phyloP scores from a whole-genome alignment of 35 echinoderm and acorn worm genomes.

The Heliocidaris tuberculata region DNA sequence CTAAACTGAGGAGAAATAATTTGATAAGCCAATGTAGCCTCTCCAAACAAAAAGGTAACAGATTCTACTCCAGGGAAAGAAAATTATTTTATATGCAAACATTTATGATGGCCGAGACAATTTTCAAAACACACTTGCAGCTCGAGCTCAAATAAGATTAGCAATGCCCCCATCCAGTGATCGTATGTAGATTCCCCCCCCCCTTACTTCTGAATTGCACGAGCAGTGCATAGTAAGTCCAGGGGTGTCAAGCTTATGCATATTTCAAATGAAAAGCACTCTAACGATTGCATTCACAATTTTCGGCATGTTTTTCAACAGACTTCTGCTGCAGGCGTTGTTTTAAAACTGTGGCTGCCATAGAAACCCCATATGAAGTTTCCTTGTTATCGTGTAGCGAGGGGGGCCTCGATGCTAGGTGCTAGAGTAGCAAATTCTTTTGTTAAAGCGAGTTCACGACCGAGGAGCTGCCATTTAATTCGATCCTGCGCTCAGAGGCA shows the following conservation, averaged over 20 bases:
- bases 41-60: conserved; percentile 32
- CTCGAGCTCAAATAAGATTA: not conserved
- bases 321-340: not conserved
- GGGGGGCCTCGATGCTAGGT: not conserved
- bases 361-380: conserved; percentile 34
- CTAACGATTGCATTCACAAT: conserved; percentile 2
- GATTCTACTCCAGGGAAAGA: not conserved
- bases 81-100: conserved; percentile 43
- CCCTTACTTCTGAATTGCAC: not conserved
- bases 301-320: not conserved
- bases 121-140: conserved; percentile 33
- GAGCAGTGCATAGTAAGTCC: not conserved
- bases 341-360: conserved; percentile 29
- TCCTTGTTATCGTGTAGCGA: not conserved
- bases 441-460: not conserved
- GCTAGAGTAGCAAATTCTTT: conserved; percentile 1
- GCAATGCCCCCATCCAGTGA: not conserved
- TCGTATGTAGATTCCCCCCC: not conserved
- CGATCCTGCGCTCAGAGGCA: not conserved
- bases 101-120: conserved; percentile 27
- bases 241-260: conserved; percentile 1
- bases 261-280: not conserved
- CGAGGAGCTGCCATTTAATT: conserved; percentile 12
- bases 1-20: not conserved
- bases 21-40: not conserved